Conservation (phyloP, 2,888 invertebrate species). For the Microctonus aethiopoides region DNA sequence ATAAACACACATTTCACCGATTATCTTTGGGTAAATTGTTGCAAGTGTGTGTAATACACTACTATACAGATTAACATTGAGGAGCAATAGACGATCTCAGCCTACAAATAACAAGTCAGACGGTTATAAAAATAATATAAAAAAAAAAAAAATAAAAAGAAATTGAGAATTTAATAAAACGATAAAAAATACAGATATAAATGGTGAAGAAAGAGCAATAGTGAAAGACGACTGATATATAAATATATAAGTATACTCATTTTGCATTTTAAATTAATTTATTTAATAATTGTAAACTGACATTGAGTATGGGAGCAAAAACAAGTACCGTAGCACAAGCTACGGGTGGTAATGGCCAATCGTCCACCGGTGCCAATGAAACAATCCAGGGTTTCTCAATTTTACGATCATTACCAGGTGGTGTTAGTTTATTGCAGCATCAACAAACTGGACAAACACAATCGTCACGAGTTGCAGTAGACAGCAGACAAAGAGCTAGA, state of each 20-base stretch:
- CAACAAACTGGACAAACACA: slow-evolving; percentile 63
- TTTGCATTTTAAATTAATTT: not conserved
- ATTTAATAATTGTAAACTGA: not conserved
- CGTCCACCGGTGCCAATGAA: slow-evolving; percentile 78
- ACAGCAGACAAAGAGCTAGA: slow-evolving; percentile 79
- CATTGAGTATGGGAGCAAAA: slow-evolving; percentile 80
- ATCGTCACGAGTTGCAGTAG: slow-evolving; percentile 59
- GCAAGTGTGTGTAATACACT: slow-evolving; percentile 4
- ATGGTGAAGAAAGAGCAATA: not conserved
- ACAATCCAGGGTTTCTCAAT: slow-evolving; percentile 75
- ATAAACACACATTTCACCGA: not conserved
- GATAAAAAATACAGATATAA: not conserved
- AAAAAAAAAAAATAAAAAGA: slow-evolving; percentile 6
- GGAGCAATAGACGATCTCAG: slow-evolving; percentile 30
- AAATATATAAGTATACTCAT: not conserved
- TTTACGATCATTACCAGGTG: slow-evolving; percentile 76
- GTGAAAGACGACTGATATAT: too few species aligned
- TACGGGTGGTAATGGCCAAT: slow-evolving; percentile 73
- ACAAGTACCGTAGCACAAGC: slow-evolving; percentile 77
- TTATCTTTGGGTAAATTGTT: slow-evolving; percentile 1
- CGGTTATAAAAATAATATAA: slow-evolving; percentile 15
- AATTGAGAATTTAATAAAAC: not conserved
- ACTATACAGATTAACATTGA: not conserved
- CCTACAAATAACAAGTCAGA: slow-evolving; percentile 22
- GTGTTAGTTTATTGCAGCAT: slow-evolving; percentile 80